Conservation (phyloP, 1,140 invertebrate genomes). For the Hesperophylax magnus region DNA sequence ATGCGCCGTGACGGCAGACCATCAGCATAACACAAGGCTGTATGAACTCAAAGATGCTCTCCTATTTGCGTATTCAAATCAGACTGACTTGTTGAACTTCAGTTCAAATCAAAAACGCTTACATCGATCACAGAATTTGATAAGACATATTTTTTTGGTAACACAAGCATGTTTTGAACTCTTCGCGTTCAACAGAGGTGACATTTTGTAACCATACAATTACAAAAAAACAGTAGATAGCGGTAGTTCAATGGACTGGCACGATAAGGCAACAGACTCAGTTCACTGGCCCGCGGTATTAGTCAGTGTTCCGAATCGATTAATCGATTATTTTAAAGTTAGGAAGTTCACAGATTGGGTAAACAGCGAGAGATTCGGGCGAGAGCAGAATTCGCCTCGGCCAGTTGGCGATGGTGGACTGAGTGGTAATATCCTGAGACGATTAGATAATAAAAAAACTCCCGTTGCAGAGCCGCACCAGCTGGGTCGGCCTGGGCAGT, state of each 20-base stretch:
- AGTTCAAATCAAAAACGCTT: too few species aligned
- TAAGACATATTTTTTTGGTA: too few species aligned
- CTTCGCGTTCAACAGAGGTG: too few species aligned
- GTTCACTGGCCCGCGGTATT: conserved; percentile 21
- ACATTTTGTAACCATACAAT: too few species aligned
- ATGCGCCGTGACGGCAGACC: too few species aligned
- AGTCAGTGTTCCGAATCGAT: conserved; percentile 23
- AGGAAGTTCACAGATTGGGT: conserved; percentile 12
- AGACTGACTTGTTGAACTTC: too few species aligned
- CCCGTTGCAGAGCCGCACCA: neutral
- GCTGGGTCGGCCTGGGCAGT: neutral
- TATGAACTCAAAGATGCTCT: too few species aligned
- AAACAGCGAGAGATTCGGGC: neutral
- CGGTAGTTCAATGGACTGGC: neutral
- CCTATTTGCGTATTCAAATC: too few species aligned
- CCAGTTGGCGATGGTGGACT: neutral
- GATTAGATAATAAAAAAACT: neutral
- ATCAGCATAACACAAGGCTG: too few species aligned
- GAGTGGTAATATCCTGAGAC: neutral
- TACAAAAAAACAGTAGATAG: neutral
- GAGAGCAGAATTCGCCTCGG: neutral
- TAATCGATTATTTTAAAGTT: conserved; percentile 8
- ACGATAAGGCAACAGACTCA: conserved; percentile 2
- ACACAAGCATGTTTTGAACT: too few species aligned
- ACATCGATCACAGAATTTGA: too few species aligned